Base-by-base conservation (phyloP, 2,888 invertebrate genomes). In the Leptopilina drosophilae region DNA sequence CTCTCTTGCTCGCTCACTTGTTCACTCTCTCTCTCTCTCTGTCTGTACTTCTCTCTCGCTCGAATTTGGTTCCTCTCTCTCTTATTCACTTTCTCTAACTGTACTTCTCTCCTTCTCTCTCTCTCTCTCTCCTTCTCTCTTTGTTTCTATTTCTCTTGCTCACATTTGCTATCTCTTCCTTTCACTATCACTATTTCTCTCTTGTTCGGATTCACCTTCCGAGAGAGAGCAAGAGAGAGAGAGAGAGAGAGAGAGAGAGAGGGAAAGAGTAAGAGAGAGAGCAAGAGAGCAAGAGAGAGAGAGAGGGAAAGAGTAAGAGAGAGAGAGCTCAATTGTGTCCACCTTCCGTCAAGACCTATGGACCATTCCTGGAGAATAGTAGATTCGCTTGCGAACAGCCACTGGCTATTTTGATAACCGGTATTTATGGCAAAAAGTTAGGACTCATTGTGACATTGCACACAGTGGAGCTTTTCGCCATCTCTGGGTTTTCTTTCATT, bases 351-450 rank as follows among this genome's bases (percentile, higher is more conserved):
- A 80, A 83, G 81, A 82, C 83, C 83, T 80, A 77, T 81, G 84
- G 33, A 81, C 81, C 84, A 83, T 84, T 84, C 73, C 82, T 80
- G 80, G 81, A 82, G 83, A 84, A 84, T 83, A 81, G 77, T 78
- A 33, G 64, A 80, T 67, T 79, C 79, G 76, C 82, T 81, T 82
- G 77, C 77, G 78, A 80, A 83, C 77, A 81, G 81, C 81, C 82
- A 78, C 78, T 79, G 81, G 78, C 81, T 83, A 79, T 79, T 77
- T 83, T 87, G 87, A 88, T 91, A 90, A 91, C 90, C 87, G 87
- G 87, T 90, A 90, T 91, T 91, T 91, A 91, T 87, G 89, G 86
- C 82, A 87, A 87, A 91, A 91, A 91, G 88, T 91, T 90, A 83
- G 84, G 77, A 84, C 79, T 78, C 9, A 73, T 69, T 78, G 49